Base-by-base conservation (phyloP, 2,888 invertebrate genomes). In the Drosophila emarginata region DNA sequence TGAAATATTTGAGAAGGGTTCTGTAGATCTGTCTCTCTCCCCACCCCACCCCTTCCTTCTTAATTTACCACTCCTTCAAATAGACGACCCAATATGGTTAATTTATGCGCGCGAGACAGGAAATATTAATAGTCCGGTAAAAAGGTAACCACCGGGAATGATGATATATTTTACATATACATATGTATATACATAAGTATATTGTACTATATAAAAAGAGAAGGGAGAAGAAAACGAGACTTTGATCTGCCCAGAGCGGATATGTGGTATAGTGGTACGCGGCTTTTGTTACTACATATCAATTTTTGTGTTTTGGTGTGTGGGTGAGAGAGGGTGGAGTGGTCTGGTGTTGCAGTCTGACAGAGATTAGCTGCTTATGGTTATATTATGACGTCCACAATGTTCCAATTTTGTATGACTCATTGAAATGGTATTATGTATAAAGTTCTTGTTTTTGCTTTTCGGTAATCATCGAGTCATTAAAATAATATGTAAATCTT, bases 61-160 rank as follows among this genome's bases (percentile, higher is more conserved):
- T 77, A 58, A 50, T 57, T 45, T 50, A 61, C 37, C 39, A 52
- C 28, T 58, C 45, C 51, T 32, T 37, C 58, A 21, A 15, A 58
- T 36, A 26, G 40, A 45, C 40, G 61, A 9, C 57, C 62, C 63
- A 67, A 52, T 65, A 40, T 61, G 69, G 72, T 79, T 83, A 83
- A 86, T 86, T 86, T 83, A 83, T 85, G 86, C 85, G 76, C 86
- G 77, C 79, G 83, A 80, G 76, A 66, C 86, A 86, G 83, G 83
- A 86, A 80, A 86, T 86, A 84, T 80, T 86, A 84, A 84, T 83
- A 70, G 83, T 78, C 77, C 72, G 63, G 59, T 64, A 64, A 58
- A 61, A 52, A 52, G 45, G 63, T 60, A 23, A 52, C 57, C 51
- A 37, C 65, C 64, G 66, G 40, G 40, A 18, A 45, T 45, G 15